These are phyloP conservation scores for Ferrisia virgata DNA, from an alignment of 2,888 invertebrate species.

Conservation along the genomic window DNA sequence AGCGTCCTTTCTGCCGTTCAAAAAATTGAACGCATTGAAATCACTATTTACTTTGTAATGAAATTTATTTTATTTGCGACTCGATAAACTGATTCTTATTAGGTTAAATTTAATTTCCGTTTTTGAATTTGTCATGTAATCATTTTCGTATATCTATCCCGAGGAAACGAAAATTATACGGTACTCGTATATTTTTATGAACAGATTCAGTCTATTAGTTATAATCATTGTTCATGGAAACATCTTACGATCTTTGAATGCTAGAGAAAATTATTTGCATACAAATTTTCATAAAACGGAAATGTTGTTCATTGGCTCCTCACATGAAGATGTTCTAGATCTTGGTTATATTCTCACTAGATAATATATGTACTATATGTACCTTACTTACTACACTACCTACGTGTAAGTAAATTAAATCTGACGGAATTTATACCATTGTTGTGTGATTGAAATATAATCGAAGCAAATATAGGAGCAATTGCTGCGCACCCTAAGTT, in stretches of 20 bases:
- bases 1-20: too few species aligned
- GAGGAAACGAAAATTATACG: background rate
- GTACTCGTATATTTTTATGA: background rate
- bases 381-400: too few species aligned
- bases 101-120: constrained; percentile 1
- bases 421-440: too few species aligned
- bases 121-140: background rate
- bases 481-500: too few species aligned
- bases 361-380: too few species aligned
- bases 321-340: too few species aligned
- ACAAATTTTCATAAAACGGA: background rate
- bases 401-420: too few species aligned
- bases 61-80: background rate
- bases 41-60: background rate
- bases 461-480: too few species aligned
- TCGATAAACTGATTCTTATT: background rate
- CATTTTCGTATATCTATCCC: background rate
- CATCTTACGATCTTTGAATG: background rate
- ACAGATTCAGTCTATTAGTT: background rate
- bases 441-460: too few species aligned
- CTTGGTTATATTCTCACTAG: too few species aligned
- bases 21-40: too few species aligned
- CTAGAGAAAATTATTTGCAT: background rate
- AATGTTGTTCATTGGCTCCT: background rate
- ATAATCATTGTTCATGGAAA: background rate